phyloP scores from a whole-genome alignment of 1,140 invertebrate species.

The Metopolophium dirhodum region DNA sequence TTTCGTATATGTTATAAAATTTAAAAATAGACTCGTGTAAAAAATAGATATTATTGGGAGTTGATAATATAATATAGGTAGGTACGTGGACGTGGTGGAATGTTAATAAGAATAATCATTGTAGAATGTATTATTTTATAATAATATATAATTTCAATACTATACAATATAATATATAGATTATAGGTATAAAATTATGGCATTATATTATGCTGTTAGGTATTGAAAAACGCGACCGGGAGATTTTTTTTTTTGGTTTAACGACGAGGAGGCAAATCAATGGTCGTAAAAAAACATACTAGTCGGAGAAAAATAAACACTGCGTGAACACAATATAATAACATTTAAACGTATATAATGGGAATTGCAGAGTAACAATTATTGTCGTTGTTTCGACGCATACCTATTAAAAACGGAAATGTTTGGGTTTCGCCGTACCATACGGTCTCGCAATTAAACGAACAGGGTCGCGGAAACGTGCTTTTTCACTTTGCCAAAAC shows the following conservation, averaged over 20 bases:
- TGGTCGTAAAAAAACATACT: background rate
- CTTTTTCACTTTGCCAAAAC: slow-evolving; percentile 36
- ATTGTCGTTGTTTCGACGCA: slow-evolving; percentile 1
- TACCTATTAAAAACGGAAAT: slow-evolving; percentile 32
- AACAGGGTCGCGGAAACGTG: slow-evolving; percentile 30
- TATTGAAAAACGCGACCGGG: background rate
- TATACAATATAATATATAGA: background rate
- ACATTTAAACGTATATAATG: background rate
- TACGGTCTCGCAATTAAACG: background rate
- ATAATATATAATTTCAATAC: background rate
- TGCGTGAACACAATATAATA: background rate
- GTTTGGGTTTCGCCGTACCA: slow-evolving; percentile 23
- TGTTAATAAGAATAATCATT: background rate
- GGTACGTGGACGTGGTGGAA: background rate
- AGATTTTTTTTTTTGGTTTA: slow-evolving; percentile 6
- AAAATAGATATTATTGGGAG: background rate
- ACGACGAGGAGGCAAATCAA: background rate
- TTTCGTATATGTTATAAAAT: background rate
- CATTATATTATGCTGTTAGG: background rate
- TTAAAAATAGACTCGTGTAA: background rate
- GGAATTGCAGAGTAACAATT: slow-evolving; percentile 22
- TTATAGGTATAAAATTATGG: background rate
- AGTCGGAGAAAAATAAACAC: background rate
- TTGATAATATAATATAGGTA: background rate
- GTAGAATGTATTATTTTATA: background rate